Evolutionary conservation across 2,888 invertebrate species (phyloP).

Genomic region (Cheilosia variabilis): DNA sequence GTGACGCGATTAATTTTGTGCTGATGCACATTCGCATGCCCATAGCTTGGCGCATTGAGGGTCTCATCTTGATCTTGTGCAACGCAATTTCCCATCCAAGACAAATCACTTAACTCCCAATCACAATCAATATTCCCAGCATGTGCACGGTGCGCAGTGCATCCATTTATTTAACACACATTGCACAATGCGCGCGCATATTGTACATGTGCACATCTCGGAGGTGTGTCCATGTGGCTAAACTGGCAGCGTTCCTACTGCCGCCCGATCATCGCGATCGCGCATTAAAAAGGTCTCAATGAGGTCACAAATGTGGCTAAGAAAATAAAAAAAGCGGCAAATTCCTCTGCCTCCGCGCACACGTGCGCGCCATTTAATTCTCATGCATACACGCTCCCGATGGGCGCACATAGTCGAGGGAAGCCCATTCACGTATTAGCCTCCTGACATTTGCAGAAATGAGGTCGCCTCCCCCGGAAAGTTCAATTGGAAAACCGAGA

Average conservation of each 20-base stretch:
- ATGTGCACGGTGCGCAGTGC: conserved; percentile 35
- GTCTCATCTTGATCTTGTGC: conserved; percentile 64
- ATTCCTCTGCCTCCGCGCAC: conserved; percentile 51
- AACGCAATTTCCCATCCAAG: conserved; percentile 63
- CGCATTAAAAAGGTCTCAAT: conserved; percentile 73
- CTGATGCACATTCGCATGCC: not conserved
- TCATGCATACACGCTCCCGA: conserved; percentile 34
- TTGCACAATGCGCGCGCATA: conserved; percentile 65
- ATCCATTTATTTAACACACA: conserved; percentile 73
- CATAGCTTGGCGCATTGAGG: not conserved
- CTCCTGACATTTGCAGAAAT: conserved; percentile 80
- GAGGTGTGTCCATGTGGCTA: conserved; percentile 71
- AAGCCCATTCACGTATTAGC: conserved; percentile 82
- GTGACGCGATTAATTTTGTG: not conserved
- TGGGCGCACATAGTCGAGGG: conserved; percentile 72
- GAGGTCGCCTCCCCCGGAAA: conserved; percentile 68
- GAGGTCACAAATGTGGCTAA: conserved; percentile 62
- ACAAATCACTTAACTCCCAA: conserved; percentile 72
- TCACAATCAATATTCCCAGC: conserved; percentile 75
- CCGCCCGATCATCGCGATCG: conserved; percentile 49
- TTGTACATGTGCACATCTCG: conserved; percentile 8
- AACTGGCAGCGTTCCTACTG: conserved; percentile 17
- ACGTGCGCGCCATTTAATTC: conserved; percentile 62
- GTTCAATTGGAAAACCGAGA: conserved; percentile 58
- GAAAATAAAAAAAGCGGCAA: conserved; percentile 34